Base-by-base conservation (phyloP, 2,113 vertebrate genomes). In the Phalacrocorax aristotelis region DNA sequence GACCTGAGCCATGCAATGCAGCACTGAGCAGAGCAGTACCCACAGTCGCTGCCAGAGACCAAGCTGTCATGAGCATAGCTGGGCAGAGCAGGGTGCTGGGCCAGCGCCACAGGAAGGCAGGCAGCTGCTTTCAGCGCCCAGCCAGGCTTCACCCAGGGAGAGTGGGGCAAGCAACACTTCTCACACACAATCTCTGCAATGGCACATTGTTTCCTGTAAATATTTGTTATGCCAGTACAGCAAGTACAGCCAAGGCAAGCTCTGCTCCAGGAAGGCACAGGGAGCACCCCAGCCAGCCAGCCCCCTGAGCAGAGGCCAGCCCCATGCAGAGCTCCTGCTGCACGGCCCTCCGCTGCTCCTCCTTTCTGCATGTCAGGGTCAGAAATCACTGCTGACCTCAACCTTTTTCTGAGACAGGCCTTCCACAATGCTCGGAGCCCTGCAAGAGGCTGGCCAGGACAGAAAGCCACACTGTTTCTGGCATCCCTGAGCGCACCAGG, bases 41-140 rank as follows among this genome's bases (percentile, higher is more conserved):
- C 36, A 10, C 14, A 27, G 92, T 23, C 13, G 2, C 40, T 22
- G 60, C 40, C 51, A 61, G 60, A 34, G 65, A 13, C 9, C 12
- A 30, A n/a, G 62, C 61, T 55, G 68, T 58, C 3, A 3, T 10
- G 44, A 32, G 70, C 27, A 2, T 1, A 1, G 55, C 1, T 0
- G 1, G n/a, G 61, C 82, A 93, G 42, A 76, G 85, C 48, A 18
- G 57, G 40, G 49, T 18, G 19, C 70, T 42, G 36, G 38, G 64
- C 38, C 78, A 69, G 69, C 11, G 0, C 54, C 4, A 0, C 36
- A 25, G 27, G 49, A 62, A 29, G 57, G 46, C 54, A 34, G 23
- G 27, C 5, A 13, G n/a, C 38, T 11, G 3, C 52, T 22, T 55
- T 34, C 32, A 81, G 62, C 29, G 4, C 23, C 57, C 71, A 42